Percentiles rank a stretch among this genome's conserved stretches.
phyloP scores from a whole-genome alignment of 2,888 invertebrate species.

The Onchidella celtica region DNA sequence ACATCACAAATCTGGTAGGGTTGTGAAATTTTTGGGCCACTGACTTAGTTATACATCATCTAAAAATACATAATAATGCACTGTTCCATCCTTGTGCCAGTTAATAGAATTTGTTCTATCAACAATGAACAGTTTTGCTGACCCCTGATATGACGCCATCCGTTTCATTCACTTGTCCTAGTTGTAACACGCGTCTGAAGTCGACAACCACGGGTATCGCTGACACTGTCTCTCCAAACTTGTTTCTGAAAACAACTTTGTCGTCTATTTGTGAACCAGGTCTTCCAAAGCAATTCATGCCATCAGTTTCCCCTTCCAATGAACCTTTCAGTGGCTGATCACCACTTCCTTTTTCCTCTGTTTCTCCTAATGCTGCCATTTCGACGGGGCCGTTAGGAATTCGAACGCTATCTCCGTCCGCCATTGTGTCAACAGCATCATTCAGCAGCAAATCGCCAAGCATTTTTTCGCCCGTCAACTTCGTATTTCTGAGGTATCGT shows the following conservation, averaged over 20 bases:
- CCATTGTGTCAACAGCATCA: constrained; percentile 74
- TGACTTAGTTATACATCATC: no score
- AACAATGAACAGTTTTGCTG: no score
- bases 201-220: constrained; percentile 74
- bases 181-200: constrained; percentile 68
- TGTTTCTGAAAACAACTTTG: constrained; percentile 65
- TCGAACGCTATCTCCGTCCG: constrained; percentile 46
- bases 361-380: constrained; percentile 14
- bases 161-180: constrained; percentile 56
- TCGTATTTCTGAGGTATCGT: no score
- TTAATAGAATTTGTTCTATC: no score
- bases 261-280: constrained; percentile 70
- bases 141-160: constrained; percentile 52
- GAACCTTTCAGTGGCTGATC: constrained; percentile 46
- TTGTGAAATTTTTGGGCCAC: no score
- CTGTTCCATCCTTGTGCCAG: no score
- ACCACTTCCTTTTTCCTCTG: constrained; percentile 30
- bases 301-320: constrained; percentile 42
- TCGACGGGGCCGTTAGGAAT: not conserved
- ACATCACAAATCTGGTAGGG: no score
- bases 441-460: constrained; percentile 66
- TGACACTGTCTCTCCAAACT: constrained; percentile 61
- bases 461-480: no score
- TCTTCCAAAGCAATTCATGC: constrained; percentile 59
- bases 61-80: no score